Base-by-base conservation (phyloP, 2,888 invertebrate species). In the Phalera bucephala region DNA sequence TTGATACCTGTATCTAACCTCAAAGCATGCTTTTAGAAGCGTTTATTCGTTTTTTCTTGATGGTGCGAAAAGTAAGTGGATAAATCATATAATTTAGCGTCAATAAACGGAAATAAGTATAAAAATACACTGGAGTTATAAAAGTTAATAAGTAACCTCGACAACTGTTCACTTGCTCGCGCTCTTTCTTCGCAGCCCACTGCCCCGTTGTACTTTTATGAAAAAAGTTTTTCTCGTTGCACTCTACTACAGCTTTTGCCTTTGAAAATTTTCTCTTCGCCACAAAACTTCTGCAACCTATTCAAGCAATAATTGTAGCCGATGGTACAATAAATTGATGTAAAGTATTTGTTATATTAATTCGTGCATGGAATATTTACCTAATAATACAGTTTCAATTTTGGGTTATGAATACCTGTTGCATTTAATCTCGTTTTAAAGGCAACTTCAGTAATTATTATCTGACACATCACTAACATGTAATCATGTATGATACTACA, bases 221-320 rank as follows among this genome's bases (percentile, higher is more conserved):
- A 86, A 85, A 85, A 86, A 87, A 88, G 76, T 87, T 87, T 82
- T 64, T 36, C 69, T 55, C 72, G 72, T 71, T 80, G 80, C 81
- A 80, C 71, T 81, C 58, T 44, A 62, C 67, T 64, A 66, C 68
- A 59, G 64, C 57, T 63, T 64, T 62, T 55, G 60, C 61, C 61
- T 65, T 71, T 60, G 68, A 56, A 56, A 73, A 73, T 74, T 71
- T 74, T 58, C 56, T 56, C 48, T 64, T 69, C 45, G 54, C 64
- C 48, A 54, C 59, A 64, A 67, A 69, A 69, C 58, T 56, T 52
- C 9, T 4, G 8, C 11, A 19, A 28, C 15, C 8, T 26, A 13
- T 13, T 26, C 2, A n/a, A 9, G 28, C n/a, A 19, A 29, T 27
- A 14, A 27, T 27, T 27, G 1, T 14, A n/a, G 13, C 14, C 1